Conservation (phyloP, 2,888 invertebrate species). For the Lasioglossum pauxillum region DNA sequence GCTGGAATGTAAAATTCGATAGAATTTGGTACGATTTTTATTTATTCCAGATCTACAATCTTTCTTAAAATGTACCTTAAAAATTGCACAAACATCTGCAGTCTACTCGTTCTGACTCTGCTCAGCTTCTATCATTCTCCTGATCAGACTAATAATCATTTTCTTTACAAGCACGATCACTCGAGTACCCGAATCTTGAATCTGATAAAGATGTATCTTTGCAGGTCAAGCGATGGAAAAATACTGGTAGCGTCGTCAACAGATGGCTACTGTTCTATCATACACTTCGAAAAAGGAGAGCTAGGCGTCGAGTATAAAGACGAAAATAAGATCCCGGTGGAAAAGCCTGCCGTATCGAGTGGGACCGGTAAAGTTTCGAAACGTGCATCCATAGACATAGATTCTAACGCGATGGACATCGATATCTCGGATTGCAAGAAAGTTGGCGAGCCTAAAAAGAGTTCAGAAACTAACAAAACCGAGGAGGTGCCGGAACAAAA, state of each 20-base stretch:
- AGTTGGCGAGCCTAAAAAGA: not conserved
- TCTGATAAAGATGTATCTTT: conserved; percentile 3
- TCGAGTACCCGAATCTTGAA: not conserved
- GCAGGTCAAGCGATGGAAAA: conserved; percentile 91
- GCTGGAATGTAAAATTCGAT: too few species aligned
- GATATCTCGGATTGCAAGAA: conserved; percentile 64
- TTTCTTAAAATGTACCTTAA: too few species aligned
- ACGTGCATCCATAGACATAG: conserved; percentile 63
- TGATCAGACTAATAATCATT: not conserved
- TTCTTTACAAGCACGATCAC: not conserved
- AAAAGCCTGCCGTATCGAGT: conserved; percentile 19
- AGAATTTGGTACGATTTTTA: too few species aligned
- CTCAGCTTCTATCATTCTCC: too few species aligned
- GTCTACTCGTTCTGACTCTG: too few species aligned
- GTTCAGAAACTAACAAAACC: conserved; percentile 40
- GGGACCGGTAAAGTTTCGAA: conserved; percentile 9
- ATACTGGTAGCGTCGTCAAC: conserved; percentile 92
- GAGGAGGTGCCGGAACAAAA: conserved; percentile 51
- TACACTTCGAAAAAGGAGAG: conserved; percentile 91
- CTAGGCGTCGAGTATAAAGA: conserved; percentile 87
- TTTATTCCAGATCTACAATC: too few species aligned
- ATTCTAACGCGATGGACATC: conserved; percentile 80
- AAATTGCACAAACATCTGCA: too few species aligned
- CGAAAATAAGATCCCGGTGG: not conserved
- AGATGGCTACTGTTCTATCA: conserved; percentile 95